Evolutionary conservation across 2,113 vertebrate genomes (phyloP).

Genomic region (Atlantisia rogersi): DNA sequence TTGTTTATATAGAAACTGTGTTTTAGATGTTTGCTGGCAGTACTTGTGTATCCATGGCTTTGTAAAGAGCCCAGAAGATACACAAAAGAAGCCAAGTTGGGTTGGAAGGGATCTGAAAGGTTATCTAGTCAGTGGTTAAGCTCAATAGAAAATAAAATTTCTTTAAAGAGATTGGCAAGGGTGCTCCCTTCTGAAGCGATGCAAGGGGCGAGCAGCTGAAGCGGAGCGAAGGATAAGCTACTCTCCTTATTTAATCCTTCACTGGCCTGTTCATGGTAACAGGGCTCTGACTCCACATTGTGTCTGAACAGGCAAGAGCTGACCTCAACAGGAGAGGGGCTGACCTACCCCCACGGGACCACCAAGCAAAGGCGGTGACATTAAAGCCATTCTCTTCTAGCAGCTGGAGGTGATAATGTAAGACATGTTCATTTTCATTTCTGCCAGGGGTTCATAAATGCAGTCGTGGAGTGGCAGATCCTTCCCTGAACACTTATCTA

Average conservation of each 20-base stretch:
- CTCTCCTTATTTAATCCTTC: background rate
- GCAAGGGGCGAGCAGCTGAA: background rate
- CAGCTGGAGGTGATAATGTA: background rate
- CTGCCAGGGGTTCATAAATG: background rate
- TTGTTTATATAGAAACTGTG: background rate
- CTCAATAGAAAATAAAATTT: background rate
- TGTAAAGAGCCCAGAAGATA: background rate
- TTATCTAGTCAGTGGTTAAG: background rate
- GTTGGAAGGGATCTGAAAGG: too few relatives aligned
- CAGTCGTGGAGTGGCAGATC: background rate
- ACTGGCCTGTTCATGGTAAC: accelerated
- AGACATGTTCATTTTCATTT: accelerated
- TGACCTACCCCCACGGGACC: background rate
- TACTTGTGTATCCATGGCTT: background rate
- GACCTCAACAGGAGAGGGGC: background rate
- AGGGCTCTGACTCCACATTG: background rate
- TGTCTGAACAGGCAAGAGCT: background rate
- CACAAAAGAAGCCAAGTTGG: background rate
- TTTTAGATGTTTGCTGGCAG: background rate
- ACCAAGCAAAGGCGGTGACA: accelerated
- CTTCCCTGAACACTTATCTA: background rate
- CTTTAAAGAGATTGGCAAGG: background rate
- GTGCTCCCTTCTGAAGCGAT: background rate
- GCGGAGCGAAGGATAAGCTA: background rate
- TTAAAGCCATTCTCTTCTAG: background rate